Conservation (phyloP, 2,113 vertebrate genomes). For the Elgaria multicarinata region DNA sequence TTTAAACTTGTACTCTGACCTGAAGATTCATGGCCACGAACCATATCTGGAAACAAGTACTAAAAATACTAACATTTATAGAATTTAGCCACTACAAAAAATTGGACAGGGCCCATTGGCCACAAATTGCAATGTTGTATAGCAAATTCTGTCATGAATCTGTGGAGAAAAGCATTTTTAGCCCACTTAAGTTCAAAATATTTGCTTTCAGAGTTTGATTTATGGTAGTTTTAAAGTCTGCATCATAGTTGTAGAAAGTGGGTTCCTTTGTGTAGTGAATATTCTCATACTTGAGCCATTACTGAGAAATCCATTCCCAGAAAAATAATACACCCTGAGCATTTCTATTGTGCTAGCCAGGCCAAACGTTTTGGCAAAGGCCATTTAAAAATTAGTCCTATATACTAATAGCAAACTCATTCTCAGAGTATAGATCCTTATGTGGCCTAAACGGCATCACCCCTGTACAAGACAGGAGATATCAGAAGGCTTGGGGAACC, state of each 20-base stretch:
- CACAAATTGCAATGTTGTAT: neutral
- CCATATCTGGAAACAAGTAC: neutral
- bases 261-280: neutral
- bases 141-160: neutral
- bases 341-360: slow-evolving; percentile 5
- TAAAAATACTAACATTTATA: neutral
- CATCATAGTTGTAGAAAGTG: neutral
- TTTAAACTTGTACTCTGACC: neutral
- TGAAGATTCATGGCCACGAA: neutral
- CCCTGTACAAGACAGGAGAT: neutral
- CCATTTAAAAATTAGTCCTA: neutral
- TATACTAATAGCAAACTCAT: neutral
- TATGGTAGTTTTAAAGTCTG: neutral
- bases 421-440: neutral
- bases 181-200: neutral
- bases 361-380: neutral
- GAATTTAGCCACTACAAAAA: neutral
- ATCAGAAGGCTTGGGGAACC: neutral
- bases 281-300: neutral
- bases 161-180: neutral
- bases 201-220: slow-evolving; percentile 2
- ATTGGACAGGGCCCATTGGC: neutral
- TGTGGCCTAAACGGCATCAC: neutral
- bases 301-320: neutral
- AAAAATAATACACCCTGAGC: fast-evolving